Conservation (phyloP, 2,113 vertebrate genomes). For the Centrocercus urophasianus region DNA sequence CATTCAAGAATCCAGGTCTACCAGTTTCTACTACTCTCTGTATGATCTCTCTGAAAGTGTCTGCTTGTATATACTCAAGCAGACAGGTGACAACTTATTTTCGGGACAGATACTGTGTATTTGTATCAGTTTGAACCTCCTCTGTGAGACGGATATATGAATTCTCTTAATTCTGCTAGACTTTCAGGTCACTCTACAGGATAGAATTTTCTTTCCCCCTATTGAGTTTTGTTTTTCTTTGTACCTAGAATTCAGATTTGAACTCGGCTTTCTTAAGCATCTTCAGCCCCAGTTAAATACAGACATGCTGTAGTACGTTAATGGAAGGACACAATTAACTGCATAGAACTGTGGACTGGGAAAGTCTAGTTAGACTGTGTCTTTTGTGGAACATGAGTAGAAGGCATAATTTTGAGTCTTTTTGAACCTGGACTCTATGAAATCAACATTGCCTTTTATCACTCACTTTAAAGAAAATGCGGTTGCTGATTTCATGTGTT, state of each 20-base stretch:
- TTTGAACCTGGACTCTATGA: neutral
- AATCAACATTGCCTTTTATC: neutral
- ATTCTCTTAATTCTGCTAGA: neutral
- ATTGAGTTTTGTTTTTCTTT: neutral
- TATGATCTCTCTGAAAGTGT: neutral
- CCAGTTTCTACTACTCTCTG: neutral
- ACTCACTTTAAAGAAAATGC: neutral
- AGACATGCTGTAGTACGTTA: neutral
- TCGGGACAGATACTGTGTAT: neutral
- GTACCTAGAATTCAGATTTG: neutral
- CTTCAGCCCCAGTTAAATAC: neutral
- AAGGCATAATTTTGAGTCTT: neutral
- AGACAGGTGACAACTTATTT: neutral
- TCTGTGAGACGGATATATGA: neutral
- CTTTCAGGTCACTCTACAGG: neutral
- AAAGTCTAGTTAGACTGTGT: neutral
- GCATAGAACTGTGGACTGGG: neutral
- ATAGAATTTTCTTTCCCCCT: neutral
- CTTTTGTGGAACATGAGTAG: neutral
- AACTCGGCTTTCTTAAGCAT: neutral
- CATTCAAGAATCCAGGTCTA: neutral
- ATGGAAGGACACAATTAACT: neutral
- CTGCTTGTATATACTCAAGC: neutral
- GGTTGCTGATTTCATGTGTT: neutral
- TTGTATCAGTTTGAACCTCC: neutral